Percentiles rank a stretch among this genome's conserved stretches.
Conservation (phyloP, 2,797 vertebrate species). For the Vespertilio murinus region DNA sequence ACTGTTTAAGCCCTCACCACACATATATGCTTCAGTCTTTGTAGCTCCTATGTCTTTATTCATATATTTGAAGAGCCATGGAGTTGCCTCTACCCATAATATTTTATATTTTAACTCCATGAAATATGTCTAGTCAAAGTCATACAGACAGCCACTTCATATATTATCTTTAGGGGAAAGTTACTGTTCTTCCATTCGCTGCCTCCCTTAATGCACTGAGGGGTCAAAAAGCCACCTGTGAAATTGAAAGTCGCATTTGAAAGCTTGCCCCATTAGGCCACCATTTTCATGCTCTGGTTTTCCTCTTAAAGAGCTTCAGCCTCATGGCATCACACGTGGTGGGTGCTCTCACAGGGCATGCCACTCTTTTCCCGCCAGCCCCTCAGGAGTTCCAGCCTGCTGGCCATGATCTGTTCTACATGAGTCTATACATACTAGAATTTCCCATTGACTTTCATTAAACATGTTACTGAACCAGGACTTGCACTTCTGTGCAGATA, state of each 20-base stretch:
- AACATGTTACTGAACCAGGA: constrained; percentile 51
- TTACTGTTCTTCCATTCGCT: constrained; percentile 34
- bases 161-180: constrained; percentile 55
- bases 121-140: constrained; percentile 47
- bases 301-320: not conserved
- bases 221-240: constrained; percentile 67
- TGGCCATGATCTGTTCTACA: not conserved
- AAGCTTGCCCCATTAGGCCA: constrained; percentile 47
- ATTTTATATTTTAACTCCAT: constrained; percentile 44
- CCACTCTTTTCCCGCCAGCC: not conserved
- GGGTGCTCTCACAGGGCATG: not conserved
- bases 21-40: not conserved
- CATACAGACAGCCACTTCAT: constrained; percentile 24
- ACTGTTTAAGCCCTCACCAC: not conserved
- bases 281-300: constrained; percentile 25
- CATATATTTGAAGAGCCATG: not conserved
- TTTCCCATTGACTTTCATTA: constrained; percentile 61
- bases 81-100: not conserved
- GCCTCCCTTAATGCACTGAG: constrained; percentile 53
- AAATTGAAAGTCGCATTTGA: constrained; percentile 62
- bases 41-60: not conserved
- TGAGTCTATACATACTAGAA: not conserved
- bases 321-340: not conserved
- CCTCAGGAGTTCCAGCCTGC: not conserved
- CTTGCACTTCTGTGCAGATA: constrained; percentile 48